A percentile compares a stretch with the other conserved stretches of the same genome.
Conservation (phyloP, 1,140 invertebrate species). For the Cydia splendana region DNA sequence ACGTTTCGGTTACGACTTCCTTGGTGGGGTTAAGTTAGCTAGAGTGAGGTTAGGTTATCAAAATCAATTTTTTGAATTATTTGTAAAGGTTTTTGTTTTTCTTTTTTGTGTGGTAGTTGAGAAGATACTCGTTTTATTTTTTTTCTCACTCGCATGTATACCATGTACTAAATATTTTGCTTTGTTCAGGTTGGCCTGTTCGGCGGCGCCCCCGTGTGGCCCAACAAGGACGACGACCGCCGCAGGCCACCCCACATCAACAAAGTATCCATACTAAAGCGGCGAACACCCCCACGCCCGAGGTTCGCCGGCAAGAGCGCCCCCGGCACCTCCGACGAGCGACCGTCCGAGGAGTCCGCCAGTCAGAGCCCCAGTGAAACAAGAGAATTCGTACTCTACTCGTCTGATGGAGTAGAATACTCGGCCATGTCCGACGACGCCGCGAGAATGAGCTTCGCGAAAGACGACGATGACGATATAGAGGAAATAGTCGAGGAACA, state of each 20-base stretch:
- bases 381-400: conserved; percentile 83
- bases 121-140: too few relatives aligned
- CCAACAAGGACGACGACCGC: conserved; percentile 61
- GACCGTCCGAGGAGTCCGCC: conserved; percentile 81
- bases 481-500: conserved; percentile 74
- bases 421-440: conserved; percentile 80
- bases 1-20: too few relatives aligned
- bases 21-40: too few relatives aligned
- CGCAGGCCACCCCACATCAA: conserved; percentile 78
- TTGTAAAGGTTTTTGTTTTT: background rate
- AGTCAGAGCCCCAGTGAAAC: conserved; percentile 77
- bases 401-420: conserved; percentile 81
- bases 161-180: background rate
- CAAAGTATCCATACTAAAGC: conserved; percentile 81
- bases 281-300: conserved; percentile 77
- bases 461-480: conserved; percentile 71
- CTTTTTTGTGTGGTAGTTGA: too few relatives aligned
- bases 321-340: conserved; percentile 72
- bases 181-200: conserved; percentile 79
- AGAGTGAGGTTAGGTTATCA: too few relatives aligned
- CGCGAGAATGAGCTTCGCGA: conserved; percentile 67
- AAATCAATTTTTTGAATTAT: background rate
- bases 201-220: conserved; percentile 87
- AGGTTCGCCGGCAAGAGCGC: conserved; percentile 77
- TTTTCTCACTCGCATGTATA: too few relatives aligned